These are phyloP conservation scores for Choloepus didactylus DNA, from an alignment of 2,797 vertebrate genomes.

Conservation along the genomic window DNA sequence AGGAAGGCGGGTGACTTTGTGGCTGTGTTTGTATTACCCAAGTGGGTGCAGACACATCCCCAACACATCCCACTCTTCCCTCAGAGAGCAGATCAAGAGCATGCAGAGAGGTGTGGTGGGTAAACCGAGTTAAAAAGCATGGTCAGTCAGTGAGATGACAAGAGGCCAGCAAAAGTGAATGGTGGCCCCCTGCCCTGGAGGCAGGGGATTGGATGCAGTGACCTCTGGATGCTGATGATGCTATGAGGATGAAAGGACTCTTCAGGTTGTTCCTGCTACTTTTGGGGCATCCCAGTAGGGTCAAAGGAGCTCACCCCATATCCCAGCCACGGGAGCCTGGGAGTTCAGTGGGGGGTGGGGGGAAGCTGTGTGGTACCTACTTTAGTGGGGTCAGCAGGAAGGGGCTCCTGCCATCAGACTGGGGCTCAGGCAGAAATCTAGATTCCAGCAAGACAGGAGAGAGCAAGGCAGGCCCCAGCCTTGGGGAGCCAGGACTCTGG, in stretches of 20 bases:
- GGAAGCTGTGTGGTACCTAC: too few species aligned
- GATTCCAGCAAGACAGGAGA: background rate
- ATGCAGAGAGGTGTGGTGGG: background rate
- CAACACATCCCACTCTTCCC: background rate
- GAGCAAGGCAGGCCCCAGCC: background rate
- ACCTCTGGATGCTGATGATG: background rate
- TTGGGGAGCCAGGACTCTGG: background rate
- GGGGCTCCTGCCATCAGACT: background rate
- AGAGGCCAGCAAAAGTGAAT: background rate
- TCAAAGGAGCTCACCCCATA: background rate
- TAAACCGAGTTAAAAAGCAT: background rate
- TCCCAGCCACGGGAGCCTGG: background rate
- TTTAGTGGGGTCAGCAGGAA: background rate
- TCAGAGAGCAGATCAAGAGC: background rate
- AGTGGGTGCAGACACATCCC: too few species aligned
- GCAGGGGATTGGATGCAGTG: background rate
- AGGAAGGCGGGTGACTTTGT: background rate
- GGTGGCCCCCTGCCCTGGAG: background rate
- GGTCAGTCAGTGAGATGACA: background rate
- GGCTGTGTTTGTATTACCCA: background rate
- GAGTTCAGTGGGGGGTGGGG: background rate
- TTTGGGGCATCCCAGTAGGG: background rate
- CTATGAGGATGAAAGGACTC: background rate
- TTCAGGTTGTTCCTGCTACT: background rate
- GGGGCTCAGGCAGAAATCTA: background rate